phyloP scores from a whole-genome alignment of 2,113 vertebrate species.

The Lipophrys pholis region DNA sequence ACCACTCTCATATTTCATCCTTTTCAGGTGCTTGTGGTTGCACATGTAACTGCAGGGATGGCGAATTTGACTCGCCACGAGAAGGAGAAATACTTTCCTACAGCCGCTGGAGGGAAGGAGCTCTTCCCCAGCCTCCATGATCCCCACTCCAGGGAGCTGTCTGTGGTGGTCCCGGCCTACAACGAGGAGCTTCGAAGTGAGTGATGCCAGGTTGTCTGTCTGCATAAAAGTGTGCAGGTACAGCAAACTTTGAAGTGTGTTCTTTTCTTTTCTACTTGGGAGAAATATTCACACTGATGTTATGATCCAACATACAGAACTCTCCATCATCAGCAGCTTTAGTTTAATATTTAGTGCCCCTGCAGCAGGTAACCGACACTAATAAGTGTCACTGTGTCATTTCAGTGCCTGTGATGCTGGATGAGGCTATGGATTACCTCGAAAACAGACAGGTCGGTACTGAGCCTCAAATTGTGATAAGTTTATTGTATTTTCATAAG shows the following conservation, averaged over 20 bases:
- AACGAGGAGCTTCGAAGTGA: slow-evolving; percentile 90
- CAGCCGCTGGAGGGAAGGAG: slow-evolving; percentile 78
- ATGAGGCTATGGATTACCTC: slow-evolving; percentile 93
- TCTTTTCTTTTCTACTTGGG: no score
- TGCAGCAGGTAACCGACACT: neutral
- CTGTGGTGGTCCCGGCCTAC: slow-evolving; percentile 94
- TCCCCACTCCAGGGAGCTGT: slow-evolving; percentile 86
- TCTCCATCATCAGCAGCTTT: no score
- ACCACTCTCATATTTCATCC: slow-evolving; percentile 4
- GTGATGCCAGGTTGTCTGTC: slow-evolving; percentile 35
- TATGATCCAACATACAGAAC: no score
- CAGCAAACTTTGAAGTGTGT: neutral
- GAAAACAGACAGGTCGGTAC: slow-evolving; percentile 91
- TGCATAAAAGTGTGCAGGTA: neutral
- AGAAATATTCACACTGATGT: no score
- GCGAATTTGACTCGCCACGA: slow-evolving; percentile 78
- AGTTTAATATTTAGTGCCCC: slow-evolving; percentile 5
- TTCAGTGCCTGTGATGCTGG: slow-evolving; percentile 96
- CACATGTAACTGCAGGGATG: slow-evolving; percentile 88
- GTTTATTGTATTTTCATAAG: neutral
- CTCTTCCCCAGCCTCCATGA: slow-evolving; percentile 88
- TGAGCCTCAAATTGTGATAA: slow-evolving; percentile 1
- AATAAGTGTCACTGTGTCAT: slow-evolving; percentile 27
- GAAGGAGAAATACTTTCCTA: slow-evolving; percentile 89
- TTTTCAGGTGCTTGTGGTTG: slow-evolving; percentile 84